phyloP scores from a whole-genome alignment of 1,140 invertebrate genomes.

The Andricus grossulariae region DNA sequence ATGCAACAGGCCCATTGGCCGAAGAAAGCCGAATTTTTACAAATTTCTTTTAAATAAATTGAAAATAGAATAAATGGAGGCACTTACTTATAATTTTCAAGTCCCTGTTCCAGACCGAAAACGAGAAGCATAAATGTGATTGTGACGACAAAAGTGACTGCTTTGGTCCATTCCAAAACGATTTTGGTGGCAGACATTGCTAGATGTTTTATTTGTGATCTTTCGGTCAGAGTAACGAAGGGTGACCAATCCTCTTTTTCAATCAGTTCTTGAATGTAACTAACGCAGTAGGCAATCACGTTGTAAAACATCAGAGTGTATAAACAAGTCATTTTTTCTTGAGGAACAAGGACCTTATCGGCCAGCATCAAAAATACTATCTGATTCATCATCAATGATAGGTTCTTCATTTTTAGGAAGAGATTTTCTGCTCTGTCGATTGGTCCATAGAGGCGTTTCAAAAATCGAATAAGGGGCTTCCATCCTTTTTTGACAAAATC shows the following conservation, averaged over 20 bases:
- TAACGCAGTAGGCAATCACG: constrained; percentile 85
- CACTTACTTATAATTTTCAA: constrained; percentile 81
- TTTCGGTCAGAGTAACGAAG: constrained; percentile 83
- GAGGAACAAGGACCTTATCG: constrained; percentile 79
- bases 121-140: constrained; percentile 86
- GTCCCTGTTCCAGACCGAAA: constrained; percentile 84
- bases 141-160: constrained; percentile 87
- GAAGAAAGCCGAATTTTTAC: too few species aligned
- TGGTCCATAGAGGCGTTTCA: constrained; percentile 75
- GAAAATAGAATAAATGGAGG: neutral
- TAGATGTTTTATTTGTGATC: constrained; percentile 84
- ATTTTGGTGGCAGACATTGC: constrained; percentile 90
- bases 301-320: constrained; percentile 90
- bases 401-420: constrained; percentile 81
- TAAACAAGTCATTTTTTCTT: constrained; percentile 81
- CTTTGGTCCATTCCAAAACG: constrained; percentile 88
- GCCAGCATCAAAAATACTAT: constrained; percentile 85
- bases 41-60: neutral
- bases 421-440: constrained; percentile 79
- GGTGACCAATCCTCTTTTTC: constrained; percentile 86
- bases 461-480: neutral
- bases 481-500: neutral
- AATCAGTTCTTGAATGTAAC: constrained; percentile 84
- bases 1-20: too few species aligned
- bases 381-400: constrained; percentile 81